These are phyloP conservation scores for Melanostigma gelatinosum DNA, from an alignment of 2,113 vertebrate genomes.

Conservation along the genomic window DNA sequence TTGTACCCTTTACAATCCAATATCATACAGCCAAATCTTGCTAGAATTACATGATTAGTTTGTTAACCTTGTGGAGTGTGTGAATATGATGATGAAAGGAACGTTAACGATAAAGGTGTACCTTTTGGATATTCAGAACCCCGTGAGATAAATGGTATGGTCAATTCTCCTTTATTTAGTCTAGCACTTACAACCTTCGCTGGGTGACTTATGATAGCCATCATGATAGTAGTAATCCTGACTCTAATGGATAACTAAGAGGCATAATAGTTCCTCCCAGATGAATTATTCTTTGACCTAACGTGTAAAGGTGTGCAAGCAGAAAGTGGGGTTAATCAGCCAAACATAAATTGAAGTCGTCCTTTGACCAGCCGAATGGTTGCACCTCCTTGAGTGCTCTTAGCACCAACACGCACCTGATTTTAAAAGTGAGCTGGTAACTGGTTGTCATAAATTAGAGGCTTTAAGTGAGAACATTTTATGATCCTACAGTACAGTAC, in stretches of 20 bases:
- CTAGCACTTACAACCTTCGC: slow-evolving; percentile 53
- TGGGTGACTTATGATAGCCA: slow-evolving; percentile 71
- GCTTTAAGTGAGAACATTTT: slow-evolving; percentile 44
- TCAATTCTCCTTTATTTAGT: slow-evolving; percentile 64
- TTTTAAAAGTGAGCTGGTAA: slow-evolving; percentile 36
- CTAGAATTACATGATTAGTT: slow-evolving; percentile 43
- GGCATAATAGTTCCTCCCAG: slow-evolving; percentile 67
- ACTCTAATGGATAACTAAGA: slow-evolving; percentile 78
- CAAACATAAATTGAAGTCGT: slow-evolving; percentile 73
- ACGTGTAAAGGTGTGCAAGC: slow-evolving; percentile 57
- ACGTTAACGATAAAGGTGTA: slow-evolving; percentile 38
- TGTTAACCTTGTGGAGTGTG: slow-evolving; percentile 39
- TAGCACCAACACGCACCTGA: slow-evolving; percentile 48
- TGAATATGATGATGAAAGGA: slow-evolving; percentile 37
- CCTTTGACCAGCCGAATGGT: slow-evolving; percentile 69
- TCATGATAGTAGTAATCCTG: slow-evolving; percentile 66
- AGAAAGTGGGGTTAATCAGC: slow-evolving; percentile 70
- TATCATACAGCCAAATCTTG: slow-evolving; percentile 23
- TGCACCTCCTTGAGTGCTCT: slow-evolving; percentile 33
- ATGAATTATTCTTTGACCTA: slow-evolving; percentile 71
- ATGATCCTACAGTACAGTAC: slow-evolving; percentile 38
- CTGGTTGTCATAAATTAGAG: slow-evolving; percentile 64
- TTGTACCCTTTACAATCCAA: slow-evolving; percentile 19
- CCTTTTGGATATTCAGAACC: slow-evolving; percentile 54
- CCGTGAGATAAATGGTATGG: slow-evolving; percentile 44